Evolutionary conservation across 1,140 invertebrate genomes (phyloP), one percentile per base, ranked within the genome.

Genomic region (Drosophila aff.): DNA sequence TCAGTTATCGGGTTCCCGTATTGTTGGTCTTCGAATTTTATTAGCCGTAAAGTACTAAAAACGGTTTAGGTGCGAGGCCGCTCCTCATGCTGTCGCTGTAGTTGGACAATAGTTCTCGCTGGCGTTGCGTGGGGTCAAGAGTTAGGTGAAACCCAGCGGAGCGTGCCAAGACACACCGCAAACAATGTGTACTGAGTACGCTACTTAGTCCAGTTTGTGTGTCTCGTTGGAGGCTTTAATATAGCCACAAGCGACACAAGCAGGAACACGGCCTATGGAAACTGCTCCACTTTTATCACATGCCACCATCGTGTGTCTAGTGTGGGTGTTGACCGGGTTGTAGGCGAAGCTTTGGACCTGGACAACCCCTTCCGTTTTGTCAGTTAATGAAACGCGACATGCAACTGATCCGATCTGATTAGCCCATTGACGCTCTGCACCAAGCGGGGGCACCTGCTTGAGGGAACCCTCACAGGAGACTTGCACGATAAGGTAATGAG

Each of bases 81-180:
- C 64, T 71, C 41, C 53, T 53, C 44, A 52, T 23, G 43, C 26
- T 53, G 60, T 33, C 23, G 36, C 11, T 18, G 36, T 58, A 43
- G 41, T 50, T 47, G 60, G 33, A 16, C 52, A 38, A 38, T 40
- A 23, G 52, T 57, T 57, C 53, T 66, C 15, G 38, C 28, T 71
- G 67, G 38, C 68, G 67, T 89, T 87, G 74, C 77, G 74, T 83
- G 81, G 81, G 84, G 84, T 87, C 85, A 87, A 81, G 85, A 89
- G 81, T 84, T 84, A 72, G 83, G 59, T 75, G 74, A 87, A 79
- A 84, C 53, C 61, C 69, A 79, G 33, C 68, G 62, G 62, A 84
- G 84, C 84, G 69, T 90, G 81, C 52, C 67, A 49, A 78, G 60
- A 62, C 67, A 63, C 46, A 69, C 36, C 46, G 23, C n/a, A 75